These are phyloP conservation scores for Leptinotarsa lineolata DNA, from an alignment of 1,140 invertebrate species.

Conservation along the genomic window DNA sequence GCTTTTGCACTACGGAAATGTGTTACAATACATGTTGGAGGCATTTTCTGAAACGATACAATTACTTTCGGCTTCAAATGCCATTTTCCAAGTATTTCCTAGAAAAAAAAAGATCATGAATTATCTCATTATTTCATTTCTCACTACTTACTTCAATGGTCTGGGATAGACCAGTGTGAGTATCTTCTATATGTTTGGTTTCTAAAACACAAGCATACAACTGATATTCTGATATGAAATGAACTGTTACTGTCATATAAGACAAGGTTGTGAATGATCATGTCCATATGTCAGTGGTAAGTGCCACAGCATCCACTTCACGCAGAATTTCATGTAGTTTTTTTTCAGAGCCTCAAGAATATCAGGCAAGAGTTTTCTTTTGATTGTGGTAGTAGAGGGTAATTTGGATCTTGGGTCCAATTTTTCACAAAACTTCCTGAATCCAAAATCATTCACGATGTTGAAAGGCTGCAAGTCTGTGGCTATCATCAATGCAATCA, in stretches of 20 bases:
- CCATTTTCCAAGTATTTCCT: conserved; percentile 30
- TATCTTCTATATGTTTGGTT: conserved; percentile 16
- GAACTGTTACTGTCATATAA: conserved; percentile 26
- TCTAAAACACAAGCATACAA: conserved; percentile 1
- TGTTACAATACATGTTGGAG: conserved; percentile 18
- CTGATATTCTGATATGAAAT: conserved; percentile 15
- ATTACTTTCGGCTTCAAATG: conserved; percentile 12
- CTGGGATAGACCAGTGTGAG: conserved; percentile 10
- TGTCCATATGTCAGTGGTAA: conserved; percentile 12
- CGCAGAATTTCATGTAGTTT: not conserved
- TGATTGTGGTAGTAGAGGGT: conserved; percentile 33
- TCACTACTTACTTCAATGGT: not conserved
- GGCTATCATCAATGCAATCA: conserved; percentile 37
- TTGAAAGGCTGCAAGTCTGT: conserved; percentile 44
- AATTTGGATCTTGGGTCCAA: conserved; percentile 43
- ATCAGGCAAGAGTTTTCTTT: not conserved
- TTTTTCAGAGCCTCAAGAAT: not conserved
- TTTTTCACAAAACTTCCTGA: conserved; percentile 36
- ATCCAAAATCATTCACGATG: conserved; percentile 42
- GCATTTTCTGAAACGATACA: conserved; percentile 26
- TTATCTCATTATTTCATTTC: not conserved
- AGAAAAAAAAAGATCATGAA: conserved; percentile 5
- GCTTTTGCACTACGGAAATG: conserved; percentile 17
- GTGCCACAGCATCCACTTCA: conserved; percentile 8
- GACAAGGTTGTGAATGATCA: conserved; percentile 9